Conservation (phyloP, 2,888 invertebrate genomes). For the Thereva nobilitata region DNA sequence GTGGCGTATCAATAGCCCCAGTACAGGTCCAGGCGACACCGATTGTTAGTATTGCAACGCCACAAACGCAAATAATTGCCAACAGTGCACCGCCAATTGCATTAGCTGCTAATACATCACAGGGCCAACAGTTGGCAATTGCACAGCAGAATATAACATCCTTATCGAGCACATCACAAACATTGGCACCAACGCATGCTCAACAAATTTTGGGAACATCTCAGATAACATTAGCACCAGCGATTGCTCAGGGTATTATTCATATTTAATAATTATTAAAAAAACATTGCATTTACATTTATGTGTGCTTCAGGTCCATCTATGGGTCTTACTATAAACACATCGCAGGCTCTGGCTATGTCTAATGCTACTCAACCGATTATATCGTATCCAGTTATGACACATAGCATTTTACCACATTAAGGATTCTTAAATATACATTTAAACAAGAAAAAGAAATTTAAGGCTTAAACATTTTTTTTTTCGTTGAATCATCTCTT, state of each 20-base stretch:
- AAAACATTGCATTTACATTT: background rate
- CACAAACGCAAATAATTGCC: slow-evolving; percentile 48
- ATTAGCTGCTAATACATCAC: slow-evolving; percentile 46
- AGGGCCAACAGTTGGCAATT: slow-evolving; percentile 45
- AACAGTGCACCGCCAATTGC: slow-evolving; percentile 44
- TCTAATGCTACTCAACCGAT: slow-evolving; percentile 66
- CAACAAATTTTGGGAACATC: slow-evolving; percentile 48
- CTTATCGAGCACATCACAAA: slow-evolving; percentile 43
- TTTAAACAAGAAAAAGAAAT: too few relatives aligned
- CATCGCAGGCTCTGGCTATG: slow-evolving; percentile 63
- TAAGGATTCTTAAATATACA: slow-evolving; percentile 24
- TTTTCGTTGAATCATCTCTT: too few relatives aligned
- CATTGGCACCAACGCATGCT: slow-evolving; percentile 43
- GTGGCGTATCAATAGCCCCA: slow-evolving; percentile 60
- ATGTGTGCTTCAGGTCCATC: slow-evolving; percentile 38
- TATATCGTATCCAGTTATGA: slow-evolving; percentile 70
- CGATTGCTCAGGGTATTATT: slow-evolving; percentile 42
- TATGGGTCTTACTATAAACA: slow-evolving; percentile 57
- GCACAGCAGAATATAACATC: slow-evolving; percentile 47
- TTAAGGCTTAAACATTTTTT: too few relatives aligned
- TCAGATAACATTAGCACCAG: slow-evolving; percentile 47
- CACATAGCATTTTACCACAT: slow-evolving; percentile 60
- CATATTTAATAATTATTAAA: background rate
- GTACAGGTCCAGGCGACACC: slow-evolving; percentile 62
- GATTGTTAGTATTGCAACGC: slow-evolving; percentile 65